Percentiles rank a stretch among this genome's conserved stretches.
These are phyloP conservation scores for Merops nubicus DNA, from an alignment of 2,113 vertebrate species.

Conservation along the genomic window DNA sequence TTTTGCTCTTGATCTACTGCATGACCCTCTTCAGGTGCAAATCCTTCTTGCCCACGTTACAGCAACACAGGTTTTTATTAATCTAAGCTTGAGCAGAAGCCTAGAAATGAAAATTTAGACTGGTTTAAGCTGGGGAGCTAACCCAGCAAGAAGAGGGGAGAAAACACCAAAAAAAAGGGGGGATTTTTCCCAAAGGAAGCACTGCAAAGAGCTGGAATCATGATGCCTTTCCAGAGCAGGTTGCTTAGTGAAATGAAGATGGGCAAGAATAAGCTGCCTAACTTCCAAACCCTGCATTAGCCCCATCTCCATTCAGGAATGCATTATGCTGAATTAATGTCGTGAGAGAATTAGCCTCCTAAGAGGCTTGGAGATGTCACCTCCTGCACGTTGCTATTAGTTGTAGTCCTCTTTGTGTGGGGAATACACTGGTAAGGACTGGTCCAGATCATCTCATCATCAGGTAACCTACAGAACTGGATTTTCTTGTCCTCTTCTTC, in stretches of 20 bases:
- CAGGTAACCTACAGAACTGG: neutral
- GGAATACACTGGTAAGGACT: neutral
- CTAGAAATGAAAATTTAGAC: neutral
- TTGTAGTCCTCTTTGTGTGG: neutral
- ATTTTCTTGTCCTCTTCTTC: neutral
- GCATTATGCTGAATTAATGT: constrained; percentile 62
- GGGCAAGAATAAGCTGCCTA: constrained; percentile 59
- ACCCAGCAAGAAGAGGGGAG: neutral
- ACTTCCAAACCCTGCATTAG: constrained; percentile 40
- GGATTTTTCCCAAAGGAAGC: neutral
- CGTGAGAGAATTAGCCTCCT: constrained; percentile 50
- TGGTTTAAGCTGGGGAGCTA: neutral
- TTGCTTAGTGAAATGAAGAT: constrained; percentile 55
- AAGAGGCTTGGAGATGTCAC: constrained; percentile 64
- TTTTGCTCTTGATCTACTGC: neutral
- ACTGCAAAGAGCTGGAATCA: neutral
- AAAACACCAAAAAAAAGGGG: neutral
- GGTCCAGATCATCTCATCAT: neutral
- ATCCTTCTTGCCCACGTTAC: neutral
- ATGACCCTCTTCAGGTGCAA: neutral
- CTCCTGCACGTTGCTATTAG: constrained; percentile 5
- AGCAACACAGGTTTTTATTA: neutral
- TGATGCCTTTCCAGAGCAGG: neutral
- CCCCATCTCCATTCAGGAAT: constrained; percentile 35
- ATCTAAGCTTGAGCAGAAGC: neutral